These are phyloP conservation scores for Drosophila seguyi DNA, from an alignment of 1,140 invertebrate species.

Conservation along the genomic window DNA sequence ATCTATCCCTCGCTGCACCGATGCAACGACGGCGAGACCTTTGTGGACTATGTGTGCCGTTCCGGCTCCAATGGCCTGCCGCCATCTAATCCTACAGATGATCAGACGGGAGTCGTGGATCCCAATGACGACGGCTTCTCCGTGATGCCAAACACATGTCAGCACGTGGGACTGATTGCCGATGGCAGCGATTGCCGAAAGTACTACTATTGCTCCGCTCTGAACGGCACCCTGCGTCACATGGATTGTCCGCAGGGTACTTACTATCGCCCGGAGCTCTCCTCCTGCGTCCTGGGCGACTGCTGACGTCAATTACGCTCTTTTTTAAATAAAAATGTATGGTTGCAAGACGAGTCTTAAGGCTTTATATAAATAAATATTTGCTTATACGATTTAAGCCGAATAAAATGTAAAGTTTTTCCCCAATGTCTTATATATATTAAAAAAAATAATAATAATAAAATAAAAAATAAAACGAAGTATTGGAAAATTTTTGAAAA, in stretches of 20 bases:
- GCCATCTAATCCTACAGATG: slow-evolving; percentile 7
- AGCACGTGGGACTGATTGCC: slow-evolving; percentile 61
- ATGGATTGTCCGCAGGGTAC: slow-evolving; percentile 72
- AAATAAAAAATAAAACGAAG: no score
- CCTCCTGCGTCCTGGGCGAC: slow-evolving; percentile 64
- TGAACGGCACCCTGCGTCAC: slow-evolving; percentile 60
- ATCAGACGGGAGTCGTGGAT: background rate
- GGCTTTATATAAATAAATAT: background rate
- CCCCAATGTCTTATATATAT: no score
- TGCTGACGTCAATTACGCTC: slow-evolving; percentile 33
- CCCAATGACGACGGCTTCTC: slow-evolving; percentile 59
- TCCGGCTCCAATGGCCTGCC: slow-evolving; percentile 1
- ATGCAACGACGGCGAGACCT: slow-evolving; percentile 79
- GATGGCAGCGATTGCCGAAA: slow-evolving; percentile 68
- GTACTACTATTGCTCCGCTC: slow-evolving; percentile 77
- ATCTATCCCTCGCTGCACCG: slow-evolving; percentile 82
- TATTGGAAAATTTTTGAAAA: no score
- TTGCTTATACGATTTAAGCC: background rate
- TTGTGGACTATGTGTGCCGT: slow-evolving; percentile 67
- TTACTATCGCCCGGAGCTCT: slow-evolving; percentile 47
- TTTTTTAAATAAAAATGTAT: background rate
- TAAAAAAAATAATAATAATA: no score
- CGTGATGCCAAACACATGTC: slow-evolving; percentile 52
- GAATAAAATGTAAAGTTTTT: background rate
- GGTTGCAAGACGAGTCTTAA: background rate